These are phyloP conservation scores for Dasypogon diadema DNA, from an alignment of 2,888 invertebrate species.

Conservation along the genomic window DNA sequence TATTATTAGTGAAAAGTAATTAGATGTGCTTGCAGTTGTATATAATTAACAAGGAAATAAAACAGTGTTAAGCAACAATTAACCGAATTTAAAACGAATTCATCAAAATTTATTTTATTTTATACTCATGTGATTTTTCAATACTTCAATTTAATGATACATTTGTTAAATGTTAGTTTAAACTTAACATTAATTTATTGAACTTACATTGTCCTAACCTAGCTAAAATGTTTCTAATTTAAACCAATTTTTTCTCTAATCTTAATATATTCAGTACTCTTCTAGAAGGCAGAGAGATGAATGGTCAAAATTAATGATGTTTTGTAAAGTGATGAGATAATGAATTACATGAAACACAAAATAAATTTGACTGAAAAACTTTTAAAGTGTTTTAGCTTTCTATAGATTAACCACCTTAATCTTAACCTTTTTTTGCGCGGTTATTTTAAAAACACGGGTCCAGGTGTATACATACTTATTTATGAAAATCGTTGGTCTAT, in stretches of 20 bases:
- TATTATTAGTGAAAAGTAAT: conserved; percentile 42
- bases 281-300: conserved; percentile 36
- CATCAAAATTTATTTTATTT: background rate
- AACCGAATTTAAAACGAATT: conserved; percentile 23
- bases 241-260: conserved; percentile 30
- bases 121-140: background rate
- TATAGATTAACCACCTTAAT: too few species aligned
- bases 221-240: conserved; percentile 44
- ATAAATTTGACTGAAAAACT: conserved; percentile 40
- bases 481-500: too few species aligned
- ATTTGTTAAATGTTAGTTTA: conserved; percentile 16
- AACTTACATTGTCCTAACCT: conserved; percentile 39
- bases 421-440: too few species aligned
- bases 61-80: background rate
- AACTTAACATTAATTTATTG: conserved; percentile 32
- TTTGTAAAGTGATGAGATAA: conserved; percentile 37
- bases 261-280: conserved; percentile 30
- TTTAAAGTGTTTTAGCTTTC: background rate
- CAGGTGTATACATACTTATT: too few species aligned
- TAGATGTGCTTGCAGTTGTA: conserved; percentile 50
- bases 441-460: too few species aligned
- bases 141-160: background rate
- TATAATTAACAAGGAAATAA: conserved; percentile 22
- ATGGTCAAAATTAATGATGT: conserved; percentile 41
- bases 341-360: conserved; percentile 37